Conservation (phyloP, 2,888 invertebrate genomes). For the Xanthorhoe designata region DNA sequence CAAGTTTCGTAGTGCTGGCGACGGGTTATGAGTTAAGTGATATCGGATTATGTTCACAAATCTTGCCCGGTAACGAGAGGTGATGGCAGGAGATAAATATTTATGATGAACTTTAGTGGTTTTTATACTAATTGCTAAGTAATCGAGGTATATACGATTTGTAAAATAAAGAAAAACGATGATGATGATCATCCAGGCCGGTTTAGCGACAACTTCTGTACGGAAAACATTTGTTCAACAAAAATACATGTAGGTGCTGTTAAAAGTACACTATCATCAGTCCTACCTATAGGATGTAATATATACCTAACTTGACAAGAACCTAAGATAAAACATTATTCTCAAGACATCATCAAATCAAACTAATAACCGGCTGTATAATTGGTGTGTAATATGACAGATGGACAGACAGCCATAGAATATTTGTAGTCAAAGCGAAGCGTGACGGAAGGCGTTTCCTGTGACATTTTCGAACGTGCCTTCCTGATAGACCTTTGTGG, state of each 20-base stretch:
- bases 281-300: no score
- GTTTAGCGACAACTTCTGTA: no score
- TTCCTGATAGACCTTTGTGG: conserved; percentile 57
- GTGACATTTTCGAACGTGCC: conserved; percentile 74
- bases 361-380: conserved; percentile 14
- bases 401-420: conserved; percentile 58
- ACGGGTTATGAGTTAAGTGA: conserved; percentile 6
- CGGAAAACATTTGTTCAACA: no score
- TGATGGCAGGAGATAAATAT: no score
- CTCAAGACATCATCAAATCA: conserved; percentile 10
- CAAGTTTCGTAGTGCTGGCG: conserved; percentile 9
- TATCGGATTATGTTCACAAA: neutral
- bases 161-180: no score
- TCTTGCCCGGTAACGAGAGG: neutral
- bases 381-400: conserved; percentile 51
- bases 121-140: no score
- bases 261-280: no score
- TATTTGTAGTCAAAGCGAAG: conserved; percentile 59
- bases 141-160: no score
- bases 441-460: conserved; percentile 63
- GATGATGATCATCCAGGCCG: no score
- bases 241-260: no score
- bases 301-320: neutral
- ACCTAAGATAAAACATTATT: neutral
- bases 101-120: no score